Evolutionary conservation across 1,140 invertebrate species (phyloP).

Genomic region (Aplysia californica): DNA sequence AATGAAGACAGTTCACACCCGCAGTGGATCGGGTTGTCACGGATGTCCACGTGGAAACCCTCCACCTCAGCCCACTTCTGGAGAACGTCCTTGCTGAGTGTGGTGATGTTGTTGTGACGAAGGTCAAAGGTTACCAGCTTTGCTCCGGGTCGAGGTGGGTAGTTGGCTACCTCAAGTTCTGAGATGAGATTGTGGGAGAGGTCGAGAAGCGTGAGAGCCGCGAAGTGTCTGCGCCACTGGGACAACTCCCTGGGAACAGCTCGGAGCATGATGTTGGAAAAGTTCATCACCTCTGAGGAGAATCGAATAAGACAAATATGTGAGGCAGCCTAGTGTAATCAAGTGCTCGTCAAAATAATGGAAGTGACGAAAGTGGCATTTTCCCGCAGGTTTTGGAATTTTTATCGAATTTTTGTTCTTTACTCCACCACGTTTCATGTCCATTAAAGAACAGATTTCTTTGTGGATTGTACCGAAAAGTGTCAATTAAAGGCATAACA

Average conservation of each 20-base stretch:
- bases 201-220: slow-evolving; percentile 21
- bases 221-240: slow-evolving; percentile 15
- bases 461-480: too few relatives aligned
- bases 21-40: slow-evolving; percentile 33
- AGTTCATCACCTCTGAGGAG: slow-evolving; percentile 31
- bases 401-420: too few relatives aligned
- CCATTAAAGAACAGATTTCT: too few relatives aligned
- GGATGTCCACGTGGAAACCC: slow-evolving; percentile 22
- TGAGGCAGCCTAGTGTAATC: too few relatives aligned
- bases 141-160: background rate
- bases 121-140: slow-evolving; percentile 1
- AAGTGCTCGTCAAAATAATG: too few relatives aligned
- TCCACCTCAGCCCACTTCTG: slow-evolving; percentile 16
- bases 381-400: too few relatives aligned
- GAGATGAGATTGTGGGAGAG: slow-evolving; percentile 26
- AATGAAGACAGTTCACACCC: background rate
- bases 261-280: slow-evolving; percentile 4
- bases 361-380: too few relatives aligned
- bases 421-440: too few relatives aligned
- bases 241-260: slow-evolving; percentile 14
- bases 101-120: slow-evolving; percentile 29
- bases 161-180: background rate
- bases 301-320: too few relatives aligned
- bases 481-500: too few relatives aligned
- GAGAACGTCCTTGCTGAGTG: slow-evolving; percentile 8